Evolutionary conservation across 2,113 vertebrate genomes (phyloP), one percentile per base, ranked within the genome.

Genomic region (Rallus limicola): DNA sequence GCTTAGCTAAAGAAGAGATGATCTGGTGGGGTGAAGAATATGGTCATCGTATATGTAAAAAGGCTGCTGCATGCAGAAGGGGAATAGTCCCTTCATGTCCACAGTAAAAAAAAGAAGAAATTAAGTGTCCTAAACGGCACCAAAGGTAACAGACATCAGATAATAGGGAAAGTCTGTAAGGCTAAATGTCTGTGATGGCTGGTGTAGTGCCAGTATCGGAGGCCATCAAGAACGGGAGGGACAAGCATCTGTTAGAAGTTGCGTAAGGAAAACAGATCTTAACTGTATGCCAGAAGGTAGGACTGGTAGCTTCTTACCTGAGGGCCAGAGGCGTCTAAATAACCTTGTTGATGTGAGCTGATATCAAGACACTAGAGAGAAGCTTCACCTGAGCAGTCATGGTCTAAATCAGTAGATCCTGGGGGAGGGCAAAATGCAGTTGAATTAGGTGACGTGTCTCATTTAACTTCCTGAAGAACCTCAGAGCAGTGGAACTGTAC

Each of bases 41-140:
- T 7, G 6, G 9, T 36, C 25, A 69, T 71, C 26, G 69, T 76
- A 64, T 50, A 20, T 0, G 0, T 65, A 21, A 21, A 63, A 77
- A 65, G 4, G 3, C 34, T 52, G 40, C 7, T 79, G 6, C 11
- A 13, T 3, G 63, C 9, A 56, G 56, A 34, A 69, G 24, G 19
- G 14, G 14, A 85, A 50, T 52, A 80, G 31, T 31, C 8, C 31
- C 3, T 62, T 69, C 5, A 1, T 23, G 5, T 58, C 20, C 36
- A 23, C 28, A 62, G 28, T 24, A 44, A 44, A 89, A 80, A 80
- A 68, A 15, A n/a, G 31, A 21, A 33, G 29, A 42, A 8, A 8
- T 26, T 71, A 86, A 52, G 28, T 34, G 40, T 10, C 26, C 70
- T 90, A 55, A 87, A 44, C 11, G 1, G 1, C 16, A 63, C 31